Conservation (phyloP, 2,888 invertebrate species). For the Orchesellides sinensis region DNA sequence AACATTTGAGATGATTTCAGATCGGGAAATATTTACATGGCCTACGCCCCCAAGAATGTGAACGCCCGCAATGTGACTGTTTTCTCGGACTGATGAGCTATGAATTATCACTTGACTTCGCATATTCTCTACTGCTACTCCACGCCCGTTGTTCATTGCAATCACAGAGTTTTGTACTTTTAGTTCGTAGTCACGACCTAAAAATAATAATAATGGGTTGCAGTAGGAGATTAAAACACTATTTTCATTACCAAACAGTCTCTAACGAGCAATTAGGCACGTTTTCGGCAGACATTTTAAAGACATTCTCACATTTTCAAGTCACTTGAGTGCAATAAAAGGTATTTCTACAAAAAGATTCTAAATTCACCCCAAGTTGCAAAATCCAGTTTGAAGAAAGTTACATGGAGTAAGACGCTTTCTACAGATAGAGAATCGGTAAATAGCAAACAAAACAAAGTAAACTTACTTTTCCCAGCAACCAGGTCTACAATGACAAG, state of each 20-base stretch:
- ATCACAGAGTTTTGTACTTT: slow-evolving; percentile 91
- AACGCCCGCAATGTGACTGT: slow-evolving; percentile 92
- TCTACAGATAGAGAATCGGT: slow-evolving; percentile 8
- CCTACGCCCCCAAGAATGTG: slow-evolving; percentile 94
- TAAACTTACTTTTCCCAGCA: slow-evolving; percentile 82
- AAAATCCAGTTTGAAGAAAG: too few relatives aligned
- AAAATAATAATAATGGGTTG: slow-evolving; percentile 67
- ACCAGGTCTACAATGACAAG: slow-evolving; percentile 88
- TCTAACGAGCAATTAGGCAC: too few relatives aligned
- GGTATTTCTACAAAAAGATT: too few relatives aligned
- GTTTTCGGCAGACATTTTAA: too few relatives aligned
- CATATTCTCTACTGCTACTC: slow-evolving; percentile 94
- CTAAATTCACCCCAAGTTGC: too few relatives aligned
- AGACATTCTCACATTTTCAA: too few relatives aligned
- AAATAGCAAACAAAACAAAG: slow-evolving; percentile 1
- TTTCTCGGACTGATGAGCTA: slow-evolving; percentile 88
- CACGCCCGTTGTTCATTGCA: slow-evolving; percentile 94
- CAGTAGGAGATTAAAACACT: too few relatives aligned
- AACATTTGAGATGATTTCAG: slow-evolving; percentile 91
- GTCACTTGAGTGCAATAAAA: too few relatives aligned
- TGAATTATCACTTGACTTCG: slow-evolving; percentile 93
- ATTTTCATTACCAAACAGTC: too few relatives aligned
- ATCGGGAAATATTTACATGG: slow-evolving; percentile 94
- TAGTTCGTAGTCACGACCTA: slow-evolving; percentile 87
- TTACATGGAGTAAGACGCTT: too few relatives aligned